Percentiles rank a stretch among this genome's conserved stretches.
These are phyloP conservation scores for Probaryconus sp. DNA, from an alignment of 1,140 invertebrate species.

Conservation along the genomic window DNA sequence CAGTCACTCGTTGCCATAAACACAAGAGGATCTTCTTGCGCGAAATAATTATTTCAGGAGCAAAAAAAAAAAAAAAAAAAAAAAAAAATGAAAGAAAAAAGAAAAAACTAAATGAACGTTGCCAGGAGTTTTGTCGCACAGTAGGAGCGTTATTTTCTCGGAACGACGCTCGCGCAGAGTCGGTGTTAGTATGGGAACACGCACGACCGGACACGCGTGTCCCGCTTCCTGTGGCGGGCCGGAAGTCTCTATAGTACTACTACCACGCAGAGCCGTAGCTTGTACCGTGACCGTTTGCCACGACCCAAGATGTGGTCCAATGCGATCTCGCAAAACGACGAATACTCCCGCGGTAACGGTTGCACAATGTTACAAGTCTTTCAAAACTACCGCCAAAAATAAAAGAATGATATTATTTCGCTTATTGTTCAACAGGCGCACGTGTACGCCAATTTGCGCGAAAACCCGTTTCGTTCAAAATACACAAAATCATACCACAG, in stretches of 20 bases:
- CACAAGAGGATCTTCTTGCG: too few relatives aligned
- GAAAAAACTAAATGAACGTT: too few relatives aligned
- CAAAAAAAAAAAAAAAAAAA: constrained; percentile 1
- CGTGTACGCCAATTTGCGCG: too few relatives aligned
- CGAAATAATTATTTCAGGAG: too few relatives aligned
- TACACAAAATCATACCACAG: too few relatives aligned
- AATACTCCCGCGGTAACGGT: constrained; percentile 67
- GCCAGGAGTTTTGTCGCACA: constrained; percentile 22
- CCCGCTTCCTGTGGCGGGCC: constrained; percentile 75
- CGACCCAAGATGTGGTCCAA: constrained; percentile 70
- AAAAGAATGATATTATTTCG: too few relatives aligned
- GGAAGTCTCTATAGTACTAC: constrained; percentile 77
- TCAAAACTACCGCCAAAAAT: too few relatives aligned
- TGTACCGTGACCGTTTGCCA: constrained; percentile 73
- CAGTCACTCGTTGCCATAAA: too few relatives aligned
- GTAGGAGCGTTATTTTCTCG: constrained; percentile 22
- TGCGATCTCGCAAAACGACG: too few relatives aligned
- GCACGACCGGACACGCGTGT: constrained; percentile 75
- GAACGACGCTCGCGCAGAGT: constrained; percentile 26
- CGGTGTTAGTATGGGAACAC: constrained; percentile 69
- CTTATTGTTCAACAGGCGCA: too few relatives aligned
- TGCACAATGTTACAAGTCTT: too few relatives aligned
- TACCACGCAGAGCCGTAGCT: constrained; percentile 70
- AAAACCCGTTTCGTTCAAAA: too few relatives aligned
- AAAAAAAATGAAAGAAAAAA: constrained; percentile 14